Base-by-base conservation (phyloP, 2,888 invertebrate species). In the Xanthia togata region DNA sequence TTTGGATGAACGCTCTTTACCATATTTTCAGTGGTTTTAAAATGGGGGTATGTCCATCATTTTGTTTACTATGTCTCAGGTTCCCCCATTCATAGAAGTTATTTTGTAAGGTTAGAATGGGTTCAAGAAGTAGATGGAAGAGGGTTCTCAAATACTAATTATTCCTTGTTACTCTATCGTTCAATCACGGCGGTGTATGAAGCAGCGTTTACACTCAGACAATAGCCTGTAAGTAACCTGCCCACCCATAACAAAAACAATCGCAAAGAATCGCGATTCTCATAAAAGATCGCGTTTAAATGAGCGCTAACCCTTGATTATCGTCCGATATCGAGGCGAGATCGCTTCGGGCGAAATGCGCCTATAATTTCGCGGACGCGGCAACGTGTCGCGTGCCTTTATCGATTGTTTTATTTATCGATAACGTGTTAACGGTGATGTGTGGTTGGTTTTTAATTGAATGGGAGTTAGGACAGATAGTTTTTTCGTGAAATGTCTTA, bases 271-370 rank as follows among this genome's bases (percentile, higher is more conserved):
- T 68, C 65, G 60, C 63, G 73, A 77, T 83, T 70, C 73, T 64
- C 79, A 83, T 89, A 85, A 88, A 79, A 82, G 78, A 90, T 88
- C 70, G 86, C 71, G 80, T 85, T 86, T 87, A 88, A 91, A 90
- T 90, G 87, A 87, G 79, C 70, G 74, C 73, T 77, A 74, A 88
- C 82, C 87, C 82, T 70, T 90, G 89, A 90, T 90, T 88, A 89
- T 82, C 78, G 81, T 76, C 50, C 83, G 88, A 90, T 90, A 90
- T 84, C 84, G 78, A 84, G 74, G 67, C 63, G 60, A 83, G 80
- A 85, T 85, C 86, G 90, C 90, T 82, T 53, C 83, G 73, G 81
- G 90, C 86, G 82, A 79, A 86, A 85, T 85, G 73, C 76, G 77
- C 78, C 84, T 84, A 86, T 86, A 89, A 89, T 90, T 90, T 89